phyloP scores from a whole-genome alignment of 2,113 vertebrate species.

The Epinephelus fuscoguttatus region DNA sequence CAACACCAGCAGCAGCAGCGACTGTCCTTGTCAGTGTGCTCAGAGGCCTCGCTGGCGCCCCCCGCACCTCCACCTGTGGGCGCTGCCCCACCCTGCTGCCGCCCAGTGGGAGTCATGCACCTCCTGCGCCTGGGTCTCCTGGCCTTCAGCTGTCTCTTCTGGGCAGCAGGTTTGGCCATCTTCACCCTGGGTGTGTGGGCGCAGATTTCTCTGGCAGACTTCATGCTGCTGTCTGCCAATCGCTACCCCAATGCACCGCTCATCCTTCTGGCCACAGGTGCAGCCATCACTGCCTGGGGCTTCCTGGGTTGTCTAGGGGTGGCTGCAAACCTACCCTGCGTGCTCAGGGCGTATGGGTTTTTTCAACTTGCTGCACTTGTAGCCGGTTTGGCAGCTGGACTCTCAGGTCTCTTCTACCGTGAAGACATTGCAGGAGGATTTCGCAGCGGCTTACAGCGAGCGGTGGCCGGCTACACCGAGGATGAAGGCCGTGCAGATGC shows the following conservation, averaged over 20 bases:
- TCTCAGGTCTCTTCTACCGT: slow-evolving; percentile 89
- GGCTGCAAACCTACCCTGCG: slow-evolving; percentile 87
- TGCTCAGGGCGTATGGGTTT: slow-evolving; percentile 87
- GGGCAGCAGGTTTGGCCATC: slow-evolving; percentile 89
- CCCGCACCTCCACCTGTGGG: slow-evolving; percentile 71
- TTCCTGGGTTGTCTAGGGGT: slow-evolving; percentile 91
- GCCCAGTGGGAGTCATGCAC: slow-evolving; percentile 82
- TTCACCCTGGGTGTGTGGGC: slow-evolving; percentile 91
- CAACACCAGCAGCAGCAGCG: slow-evolving; percentile 65
- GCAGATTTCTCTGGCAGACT: slow-evolving; percentile 86
- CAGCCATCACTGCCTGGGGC: slow-evolving; percentile 88
- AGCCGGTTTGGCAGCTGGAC: slow-evolving; percentile 85
- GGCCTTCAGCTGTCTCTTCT: slow-evolving; percentile 91
- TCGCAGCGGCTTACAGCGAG: slow-evolving; percentile 85
- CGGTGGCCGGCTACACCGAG: slow-evolving; percentile 85
- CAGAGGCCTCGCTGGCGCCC: slow-evolving; percentile 81
- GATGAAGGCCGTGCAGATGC: slow-evolving; percentile 87
- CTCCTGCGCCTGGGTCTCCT: slow-evolving; percentile 89
- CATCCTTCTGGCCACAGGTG: slow-evolving; percentile 87
- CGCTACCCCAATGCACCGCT: slow-evolving; percentile 86
- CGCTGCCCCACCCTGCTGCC: slow-evolving; percentile 73
- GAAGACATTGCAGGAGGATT: slow-evolving; percentile 88
- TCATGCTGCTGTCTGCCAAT: slow-evolving; percentile 87
- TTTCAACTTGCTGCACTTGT: slow-evolving; percentile 86
- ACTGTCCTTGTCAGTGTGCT: slow-evolving; percentile 73